These are phyloP conservation scores for Leptonema lineaticorne DNA, from an alignment of 1,140 invertebrate genomes.

Conservation along the genomic window DNA sequence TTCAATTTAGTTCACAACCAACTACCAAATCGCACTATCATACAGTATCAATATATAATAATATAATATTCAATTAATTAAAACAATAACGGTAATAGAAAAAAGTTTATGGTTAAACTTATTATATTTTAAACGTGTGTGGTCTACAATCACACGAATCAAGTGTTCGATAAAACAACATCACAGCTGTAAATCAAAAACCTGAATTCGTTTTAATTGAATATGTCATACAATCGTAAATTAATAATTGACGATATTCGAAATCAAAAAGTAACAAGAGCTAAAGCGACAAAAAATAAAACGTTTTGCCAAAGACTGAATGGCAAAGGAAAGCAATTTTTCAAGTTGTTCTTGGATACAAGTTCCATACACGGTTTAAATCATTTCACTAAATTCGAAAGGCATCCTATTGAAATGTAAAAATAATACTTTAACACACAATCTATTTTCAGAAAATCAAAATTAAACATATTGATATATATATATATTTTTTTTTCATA, in stretches of 20 bases:
- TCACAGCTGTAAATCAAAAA: neutral
- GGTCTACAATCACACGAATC: neutral
- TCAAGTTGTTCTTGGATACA: conserved; percentile 49
- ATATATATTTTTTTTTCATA: neutral
- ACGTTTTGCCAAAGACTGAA: conserved; percentile 33
- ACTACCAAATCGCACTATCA: no score
- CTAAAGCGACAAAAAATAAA: conserved; percentile 13
- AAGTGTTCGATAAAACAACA: neutral
- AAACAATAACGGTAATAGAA: neutral
- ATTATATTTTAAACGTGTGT: neutral
- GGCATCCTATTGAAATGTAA: conserved; percentile 53
- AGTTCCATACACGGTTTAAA: conserved; percentile 42
- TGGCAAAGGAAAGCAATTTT: conserved; percentile 40
- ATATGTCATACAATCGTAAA: conserved; percentile 29
- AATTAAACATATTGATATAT: no score
- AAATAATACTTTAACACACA: neutral
- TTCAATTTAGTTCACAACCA: no score
- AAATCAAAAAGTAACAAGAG: conserved; percentile 11
- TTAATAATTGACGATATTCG: conserved; percentile 25
- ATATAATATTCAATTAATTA: conserved; percentile 10
- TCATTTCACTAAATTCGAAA: conserved; percentile 45
- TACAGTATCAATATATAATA: no score
- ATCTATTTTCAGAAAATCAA: neutral
- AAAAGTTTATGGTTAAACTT: neutral
- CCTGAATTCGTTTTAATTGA: neutral